phyloP scores from a whole-genome alignment of 2,797 vertebrate species.

The Poecilia wingei region DNA sequence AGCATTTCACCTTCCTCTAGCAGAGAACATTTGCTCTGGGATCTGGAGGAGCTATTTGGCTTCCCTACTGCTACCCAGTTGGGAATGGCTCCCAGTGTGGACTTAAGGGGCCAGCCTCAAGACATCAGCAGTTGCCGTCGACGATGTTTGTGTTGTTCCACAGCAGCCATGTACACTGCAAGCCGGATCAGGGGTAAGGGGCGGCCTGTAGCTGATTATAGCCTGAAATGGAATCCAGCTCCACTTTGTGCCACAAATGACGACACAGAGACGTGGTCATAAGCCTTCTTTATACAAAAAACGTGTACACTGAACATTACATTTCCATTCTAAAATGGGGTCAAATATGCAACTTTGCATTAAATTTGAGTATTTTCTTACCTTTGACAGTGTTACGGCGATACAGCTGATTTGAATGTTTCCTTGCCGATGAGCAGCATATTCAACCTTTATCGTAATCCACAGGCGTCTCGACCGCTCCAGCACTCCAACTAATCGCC shows the following conservation, averaged over 20 bases:
- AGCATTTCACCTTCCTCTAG: not conserved
- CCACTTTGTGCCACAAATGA: not conserved
- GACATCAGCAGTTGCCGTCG: not conserved
- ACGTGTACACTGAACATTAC: not conserved
- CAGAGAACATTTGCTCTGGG: not conserved
- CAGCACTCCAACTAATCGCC: slow-evolving; percentile 44
- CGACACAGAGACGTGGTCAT: not conserved
- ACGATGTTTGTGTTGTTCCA: not conserved
- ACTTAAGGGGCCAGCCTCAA: not conserved
- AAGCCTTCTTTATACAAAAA: not conserved
- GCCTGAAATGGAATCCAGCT: not conserved
- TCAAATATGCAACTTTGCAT: not conserved
- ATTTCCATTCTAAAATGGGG: not conserved
- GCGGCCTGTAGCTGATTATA: not conserved
- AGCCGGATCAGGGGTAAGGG: not conserved
- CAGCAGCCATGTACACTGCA: not conserved
- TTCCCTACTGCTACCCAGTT: not conserved
- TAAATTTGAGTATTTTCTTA: not conserved
- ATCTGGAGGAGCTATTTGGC: not conserved
- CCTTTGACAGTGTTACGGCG: not conserved
- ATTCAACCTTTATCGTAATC: slow-evolving; percentile 41
- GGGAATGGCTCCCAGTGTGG: not conserved
- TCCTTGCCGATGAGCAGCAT: slow-evolving; percentile 18
- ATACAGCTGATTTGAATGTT: not conserved
- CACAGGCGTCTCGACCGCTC: slow-evolving; percentile 41